Percentiles rank a stretch among this genome's conserved stretches.
phyloP scores from a whole-genome alignment of 2,888 invertebrate genomes.

The Aphodius granarius region DNA sequence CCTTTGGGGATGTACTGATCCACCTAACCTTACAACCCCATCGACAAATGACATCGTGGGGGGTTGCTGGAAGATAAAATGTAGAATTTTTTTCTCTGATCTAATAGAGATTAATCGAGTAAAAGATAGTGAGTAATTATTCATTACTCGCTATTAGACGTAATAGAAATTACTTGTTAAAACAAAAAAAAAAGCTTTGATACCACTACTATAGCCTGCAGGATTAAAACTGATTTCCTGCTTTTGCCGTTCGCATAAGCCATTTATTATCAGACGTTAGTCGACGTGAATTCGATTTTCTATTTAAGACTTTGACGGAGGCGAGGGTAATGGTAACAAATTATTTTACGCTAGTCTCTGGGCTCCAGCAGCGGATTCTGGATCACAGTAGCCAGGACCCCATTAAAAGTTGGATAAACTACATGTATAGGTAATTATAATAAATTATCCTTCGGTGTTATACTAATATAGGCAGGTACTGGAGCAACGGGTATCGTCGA shows the following conservation, averaged over 20 bases:
- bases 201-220: too few relatives aligned
- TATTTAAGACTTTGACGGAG: slow-evolving; percentile 8
- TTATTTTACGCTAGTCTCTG: background rate
- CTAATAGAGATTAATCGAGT: too few relatives aligned
- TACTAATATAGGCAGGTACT: background rate
- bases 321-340: slow-evolving; percentile 12
- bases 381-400: background rate
- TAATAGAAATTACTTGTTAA: too few relatives aligned
- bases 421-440: slow-evolving; percentile 12
- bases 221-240: background rate
- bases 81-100: too few relatives aligned
- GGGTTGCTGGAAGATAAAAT: background rate
- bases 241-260: background rate
- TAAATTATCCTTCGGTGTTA: slow-evolving; percentile 6
- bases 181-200: too few relatives aligned
- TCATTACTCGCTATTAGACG: too few relatives aligned
- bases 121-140: too few relatives aligned
- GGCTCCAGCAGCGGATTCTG: background rate
- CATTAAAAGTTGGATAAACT: slow-evolving; percentile 13
- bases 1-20: background rate
- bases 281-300: slow-evolving; percentile 10
- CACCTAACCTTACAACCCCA: background rate
- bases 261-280: background rate
- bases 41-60: background rate
- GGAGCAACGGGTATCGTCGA: background rate